These are phyloP conservation scores for Branchinecta lindahli DNA, from an alignment of 1,140 invertebrate genomes.

Conservation along the genomic window DNA sequence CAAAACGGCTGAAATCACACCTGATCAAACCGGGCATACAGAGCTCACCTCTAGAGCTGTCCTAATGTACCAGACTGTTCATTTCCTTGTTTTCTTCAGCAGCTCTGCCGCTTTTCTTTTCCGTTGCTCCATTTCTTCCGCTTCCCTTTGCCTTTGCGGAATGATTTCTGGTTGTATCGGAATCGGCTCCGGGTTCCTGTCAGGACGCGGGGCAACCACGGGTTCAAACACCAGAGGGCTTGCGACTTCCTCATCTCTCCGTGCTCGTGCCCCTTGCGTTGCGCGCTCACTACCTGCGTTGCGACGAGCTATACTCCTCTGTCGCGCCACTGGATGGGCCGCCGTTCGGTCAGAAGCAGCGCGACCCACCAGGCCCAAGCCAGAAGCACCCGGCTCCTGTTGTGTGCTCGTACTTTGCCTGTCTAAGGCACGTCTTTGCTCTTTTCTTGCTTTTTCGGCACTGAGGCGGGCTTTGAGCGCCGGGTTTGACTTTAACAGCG, in stretches of 20 bases:
- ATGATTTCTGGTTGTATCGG: neutral
- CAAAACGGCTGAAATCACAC: too few species aligned
- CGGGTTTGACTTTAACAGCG: neutral
- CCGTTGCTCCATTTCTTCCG: constrained; percentile 2
- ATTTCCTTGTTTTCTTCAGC: neutral
- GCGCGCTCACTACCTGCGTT: too few species aligned
- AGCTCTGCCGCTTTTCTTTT: neutral
- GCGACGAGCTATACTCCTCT: too few species aligned
- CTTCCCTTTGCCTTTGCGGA: neutral
- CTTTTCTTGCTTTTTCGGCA: neutral
- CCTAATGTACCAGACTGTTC: neutral
- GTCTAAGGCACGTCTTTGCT: neutral
- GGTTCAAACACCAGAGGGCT: neutral
- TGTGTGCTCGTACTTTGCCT: too few species aligned
- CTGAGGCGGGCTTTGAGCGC: neutral
- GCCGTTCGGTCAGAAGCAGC: too few species aligned
- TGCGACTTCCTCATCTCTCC: too few species aligned
- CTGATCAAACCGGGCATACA: too few species aligned
- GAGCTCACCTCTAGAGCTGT: too few species aligned
- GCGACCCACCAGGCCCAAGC: too few species aligned
- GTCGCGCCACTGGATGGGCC: too few species aligned
- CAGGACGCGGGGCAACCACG: neutral
- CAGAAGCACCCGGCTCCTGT: too few species aligned
- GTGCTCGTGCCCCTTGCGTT: too few species aligned
- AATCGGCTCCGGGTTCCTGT: neutral